Percentiles rank a stretch among this genome's conserved stretches.
These are phyloP conservation scores for Halictus rubicundus DNA, from an alignment of 1,140 invertebrate genomes.

Conservation along the genomic window DNA sequence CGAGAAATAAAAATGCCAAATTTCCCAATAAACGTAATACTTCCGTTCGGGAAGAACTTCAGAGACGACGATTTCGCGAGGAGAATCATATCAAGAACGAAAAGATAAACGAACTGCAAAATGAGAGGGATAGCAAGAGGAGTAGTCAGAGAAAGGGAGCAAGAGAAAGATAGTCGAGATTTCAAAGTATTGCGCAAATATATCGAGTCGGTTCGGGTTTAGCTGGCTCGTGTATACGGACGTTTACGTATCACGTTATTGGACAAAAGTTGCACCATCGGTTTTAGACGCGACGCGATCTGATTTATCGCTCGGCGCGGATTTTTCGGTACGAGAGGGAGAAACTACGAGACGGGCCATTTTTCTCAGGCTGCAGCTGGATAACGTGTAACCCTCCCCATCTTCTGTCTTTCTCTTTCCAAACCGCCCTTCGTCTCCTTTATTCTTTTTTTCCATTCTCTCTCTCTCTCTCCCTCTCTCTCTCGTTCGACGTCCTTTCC, in stretches of 20 bases:
- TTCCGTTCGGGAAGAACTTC: no score
- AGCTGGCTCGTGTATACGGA: constrained; percentile 50
- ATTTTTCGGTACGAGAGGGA: constrained; percentile 58
- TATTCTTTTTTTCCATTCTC: background rate
- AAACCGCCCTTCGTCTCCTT: background rate
- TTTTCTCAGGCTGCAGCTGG: constrained; percentile 66
- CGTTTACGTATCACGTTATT: constrained; percentile 70
- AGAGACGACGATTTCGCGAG: background rate
- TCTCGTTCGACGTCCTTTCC: background rate
- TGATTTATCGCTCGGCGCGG: constrained; percentile 64
- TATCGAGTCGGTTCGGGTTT: constrained; percentile 45
- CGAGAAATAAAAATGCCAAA: no score
- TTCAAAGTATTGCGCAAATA: constrained; percentile 44
- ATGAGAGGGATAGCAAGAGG: background rate
- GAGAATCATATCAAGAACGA: background rate
- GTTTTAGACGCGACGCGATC: constrained; percentile 66
- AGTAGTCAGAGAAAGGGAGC: no score
- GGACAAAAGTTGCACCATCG: constrained; percentile 69
- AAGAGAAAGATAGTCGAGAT: background rate
- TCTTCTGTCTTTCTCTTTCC: constrained; percentile 6
- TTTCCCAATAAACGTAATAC: no score
- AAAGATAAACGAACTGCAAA: background rate
- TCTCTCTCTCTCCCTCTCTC: no score
- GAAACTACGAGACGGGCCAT: constrained; percentile 67
- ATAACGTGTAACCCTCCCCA: constrained; percentile 49